These are phyloP conservation scores for Asbolus verrucosus DNA, from an alignment of 1,140 invertebrate species.

Conservation along the genomic window DNA sequence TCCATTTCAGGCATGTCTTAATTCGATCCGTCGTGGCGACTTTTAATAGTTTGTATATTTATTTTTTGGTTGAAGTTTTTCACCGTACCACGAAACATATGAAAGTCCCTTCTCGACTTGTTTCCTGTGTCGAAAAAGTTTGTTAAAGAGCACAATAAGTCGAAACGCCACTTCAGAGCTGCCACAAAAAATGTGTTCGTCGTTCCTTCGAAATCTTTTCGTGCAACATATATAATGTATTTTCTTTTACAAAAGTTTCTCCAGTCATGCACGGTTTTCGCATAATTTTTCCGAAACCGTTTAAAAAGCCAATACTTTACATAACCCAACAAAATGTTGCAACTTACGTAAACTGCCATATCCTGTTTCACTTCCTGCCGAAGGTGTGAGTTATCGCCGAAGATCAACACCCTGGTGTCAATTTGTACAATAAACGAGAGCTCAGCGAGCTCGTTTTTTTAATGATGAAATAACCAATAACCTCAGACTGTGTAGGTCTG, in stretches of 20 bases:
- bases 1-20: too few species aligned
- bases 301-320: neutral
- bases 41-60: conserved; percentile 27
- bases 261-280: conserved; percentile 16
- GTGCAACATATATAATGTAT: conserved; percentile 24
- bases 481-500: conserved; percentile 25
- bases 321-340: neutral
- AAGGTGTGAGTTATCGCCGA: conserved; percentile 15
- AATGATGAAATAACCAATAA: conserved; percentile 20
- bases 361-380: neutral
- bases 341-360: conserved; percentile 1
- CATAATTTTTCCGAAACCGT: conserved; percentile 15
- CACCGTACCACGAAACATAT: conserved; percentile 19
- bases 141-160: conserved; percentile 47
- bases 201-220: conserved; percentile 30
- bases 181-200: conserved; percentile 43
- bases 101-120: conserved; percentile 34
- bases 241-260: conserved; percentile 18
- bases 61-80: conserved; percentile 34
- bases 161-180: conserved; percentile 38
- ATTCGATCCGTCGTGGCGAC: conserved; percentile 8
- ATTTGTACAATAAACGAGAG: conserved; percentile 41
- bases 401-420: conserved; percentile 22
- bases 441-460: too few species aligned
- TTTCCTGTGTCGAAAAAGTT: conserved; percentile 41